phyloP scores from a whole-genome alignment of 1,140 invertebrate species.

The Scylla paramamosain region DNA sequence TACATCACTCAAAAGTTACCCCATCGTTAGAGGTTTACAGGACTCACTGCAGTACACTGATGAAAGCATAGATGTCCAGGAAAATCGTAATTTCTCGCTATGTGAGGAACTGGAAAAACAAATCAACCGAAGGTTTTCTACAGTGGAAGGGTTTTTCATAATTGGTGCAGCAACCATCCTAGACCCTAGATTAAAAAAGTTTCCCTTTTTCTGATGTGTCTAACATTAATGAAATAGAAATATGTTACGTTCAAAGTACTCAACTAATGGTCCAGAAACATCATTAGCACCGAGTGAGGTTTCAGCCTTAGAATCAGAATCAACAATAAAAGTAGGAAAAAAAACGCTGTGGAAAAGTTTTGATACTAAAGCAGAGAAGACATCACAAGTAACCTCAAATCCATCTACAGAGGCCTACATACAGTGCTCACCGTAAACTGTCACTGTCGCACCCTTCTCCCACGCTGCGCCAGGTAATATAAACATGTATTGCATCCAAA shows the following conservation, averaged over 20 bases:
- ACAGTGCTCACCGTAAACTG: no score
- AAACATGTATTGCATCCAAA: no score
- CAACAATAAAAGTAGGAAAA: conserved; percentile 21
- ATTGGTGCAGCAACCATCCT: not conserved
- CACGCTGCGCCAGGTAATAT: no score
- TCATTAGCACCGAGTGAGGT: no score
- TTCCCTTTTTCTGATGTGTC: not conserved
- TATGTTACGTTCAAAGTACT: no score
- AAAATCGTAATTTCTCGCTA: not conserved
- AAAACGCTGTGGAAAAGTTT: not conserved
- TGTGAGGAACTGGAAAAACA: not conserved
- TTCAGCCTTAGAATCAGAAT: not conserved
- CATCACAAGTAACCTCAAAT: not conserved
- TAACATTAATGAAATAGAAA: conserved; percentile 1
- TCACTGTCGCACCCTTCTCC: no score
- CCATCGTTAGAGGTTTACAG: conserved; percentile 3
- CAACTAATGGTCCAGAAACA: no score
- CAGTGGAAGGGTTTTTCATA: conserved; percentile 2
- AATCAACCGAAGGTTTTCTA: not conserved
- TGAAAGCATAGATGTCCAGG: not conserved
- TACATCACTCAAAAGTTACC: conserved; percentile 31
- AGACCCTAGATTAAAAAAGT: conserved; percentile 36
- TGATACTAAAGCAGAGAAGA: conserved; percentile 30
- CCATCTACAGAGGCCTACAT: not conserved
- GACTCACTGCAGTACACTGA: not conserved